Evolutionary conservation across 2,888 invertebrate species (phyloP).

Genomic region (Ypsolopha scabrella): DNA sequence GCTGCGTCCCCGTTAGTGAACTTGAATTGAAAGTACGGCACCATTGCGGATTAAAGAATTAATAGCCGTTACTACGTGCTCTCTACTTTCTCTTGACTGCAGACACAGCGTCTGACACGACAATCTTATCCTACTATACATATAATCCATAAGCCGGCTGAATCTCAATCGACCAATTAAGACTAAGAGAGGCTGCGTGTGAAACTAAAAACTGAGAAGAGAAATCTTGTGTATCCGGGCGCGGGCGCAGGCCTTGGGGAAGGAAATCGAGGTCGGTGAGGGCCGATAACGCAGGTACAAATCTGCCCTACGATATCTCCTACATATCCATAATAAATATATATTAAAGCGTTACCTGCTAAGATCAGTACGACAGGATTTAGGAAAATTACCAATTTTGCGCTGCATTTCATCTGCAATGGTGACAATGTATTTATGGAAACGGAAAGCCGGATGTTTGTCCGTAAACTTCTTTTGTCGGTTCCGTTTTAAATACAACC

Average conservation of each 20-base stretch:
- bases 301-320: background rate
- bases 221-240: conserved; percentile 54
- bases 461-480: conserved; percentile 48
- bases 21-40: conserved; percentile 3
- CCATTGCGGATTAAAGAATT: conserved; percentile 7
- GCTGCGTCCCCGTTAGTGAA: conserved; percentile 3
- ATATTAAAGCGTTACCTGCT: conserved; percentile 6
- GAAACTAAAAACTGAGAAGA: conserved; percentile 47
- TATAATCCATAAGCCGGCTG: background rate
- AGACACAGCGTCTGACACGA: background rate
- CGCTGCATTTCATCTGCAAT: background rate
- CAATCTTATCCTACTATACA: background rate
- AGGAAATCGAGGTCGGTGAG: conserved; percentile 39
- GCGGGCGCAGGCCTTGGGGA: conserved; percentile 45
- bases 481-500: conserved; percentile 26
- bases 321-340: background rate
- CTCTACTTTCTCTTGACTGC: conserved; percentile 28
- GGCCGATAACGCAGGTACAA: conserved; percentile 33
- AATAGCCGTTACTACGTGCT: conserved; percentile 18
- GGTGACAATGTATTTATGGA: conserved; percentile 14
- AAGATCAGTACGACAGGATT: background rate
- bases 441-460: conserved; percentile 59
- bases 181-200: conserved; percentile 23
- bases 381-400: background rate
- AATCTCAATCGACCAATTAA: conserved; percentile 20